A percentile compares a stretch with the other conserved stretches of the same genome.
phyloP scores from a whole-genome alignment of 2,888 invertebrate species.

The Trichacis sp. region DNA sequence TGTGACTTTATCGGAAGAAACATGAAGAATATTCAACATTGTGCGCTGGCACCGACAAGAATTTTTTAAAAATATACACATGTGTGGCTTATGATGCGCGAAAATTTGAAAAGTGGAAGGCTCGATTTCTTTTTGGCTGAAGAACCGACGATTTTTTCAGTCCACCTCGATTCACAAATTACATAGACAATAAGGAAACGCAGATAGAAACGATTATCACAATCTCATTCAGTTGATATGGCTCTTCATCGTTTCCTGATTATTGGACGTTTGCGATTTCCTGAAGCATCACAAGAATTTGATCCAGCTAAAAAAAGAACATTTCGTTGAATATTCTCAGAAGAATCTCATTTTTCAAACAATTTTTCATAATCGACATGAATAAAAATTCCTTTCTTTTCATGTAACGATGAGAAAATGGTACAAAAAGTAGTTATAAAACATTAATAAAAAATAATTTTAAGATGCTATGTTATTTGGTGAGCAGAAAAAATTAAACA shows the following conservation, averaged over 20 bases:
- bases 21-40: slow-evolving; percentile 15
- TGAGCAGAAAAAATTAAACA: no score
- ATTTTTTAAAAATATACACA: neutral
- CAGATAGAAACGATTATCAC: slow-evolving; percentile 28
- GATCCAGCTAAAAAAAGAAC: slow-evolving; percentile 52
- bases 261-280: slow-evolving; percentile 56
- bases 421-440: no score
- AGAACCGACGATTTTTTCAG: slow-evolving; percentile 18
- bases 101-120: slow-evolving; percentile 16
- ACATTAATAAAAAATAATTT: no score
- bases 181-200: slow-evolving; percentile 7
- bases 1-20: slow-evolving; percentile 25
- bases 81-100: slow-evolving; percentile 12
- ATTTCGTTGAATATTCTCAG: no score
- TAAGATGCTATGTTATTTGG: no score
- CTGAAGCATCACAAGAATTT: slow-evolving; percentile 64
- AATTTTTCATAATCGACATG: no score
- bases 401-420: no score
- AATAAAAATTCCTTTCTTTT: no score
- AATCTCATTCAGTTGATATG: slow-evolving; percentile 34
- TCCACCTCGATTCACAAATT: slow-evolving; percentile 23
- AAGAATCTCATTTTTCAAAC: no score
- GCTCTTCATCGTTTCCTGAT: slow-evolving; percentile 7
- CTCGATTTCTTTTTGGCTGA: slow-evolving; percentile 25
- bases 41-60: slow-evolving; percentile 14